These are phyloP conservation scores for Adrianichthys oophorus DNA, from an alignment of 2,797 vertebrate genomes.

Conservation along the genomic window DNA sequence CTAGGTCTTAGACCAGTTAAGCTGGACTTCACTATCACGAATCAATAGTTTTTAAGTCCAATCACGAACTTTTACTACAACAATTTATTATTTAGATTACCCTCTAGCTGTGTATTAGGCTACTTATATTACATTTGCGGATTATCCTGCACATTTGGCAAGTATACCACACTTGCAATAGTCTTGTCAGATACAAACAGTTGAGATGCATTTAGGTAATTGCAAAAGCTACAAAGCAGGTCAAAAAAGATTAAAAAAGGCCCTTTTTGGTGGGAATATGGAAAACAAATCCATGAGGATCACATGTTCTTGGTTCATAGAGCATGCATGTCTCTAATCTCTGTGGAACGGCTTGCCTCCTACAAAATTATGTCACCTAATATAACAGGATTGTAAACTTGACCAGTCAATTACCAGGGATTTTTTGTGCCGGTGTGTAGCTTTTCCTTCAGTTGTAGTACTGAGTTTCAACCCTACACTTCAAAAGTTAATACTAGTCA, in stretches of 20 bases:
- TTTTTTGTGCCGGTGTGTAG: background rate
- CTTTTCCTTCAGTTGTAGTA: background rate
- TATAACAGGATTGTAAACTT: background rate
- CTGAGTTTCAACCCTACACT: background rate
- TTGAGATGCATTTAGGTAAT: too few species aligned
- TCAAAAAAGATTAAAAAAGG: too few species aligned
- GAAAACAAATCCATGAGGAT: background rate
- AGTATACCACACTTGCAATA: too few species aligned
- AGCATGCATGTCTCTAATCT: background rate
- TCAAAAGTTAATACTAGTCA: background rate
- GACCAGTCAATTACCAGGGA: background rate
- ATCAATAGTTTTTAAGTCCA: background rate
- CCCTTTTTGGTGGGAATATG: too few species aligned
- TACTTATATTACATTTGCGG: too few species aligned
- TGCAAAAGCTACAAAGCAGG: too few species aligned
- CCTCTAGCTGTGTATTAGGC: too few species aligned
- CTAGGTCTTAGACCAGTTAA: background rate
- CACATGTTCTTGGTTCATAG: background rate
- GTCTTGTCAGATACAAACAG: too few species aligned
- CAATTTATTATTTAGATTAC: background rate
- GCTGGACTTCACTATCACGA: background rate
- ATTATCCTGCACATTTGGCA: too few species aligned
- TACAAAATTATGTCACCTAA: background rate
- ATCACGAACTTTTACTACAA: background rate
- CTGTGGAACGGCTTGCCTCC: too few species aligned